Base-by-base conservation (phyloP, 2,888 invertebrate species). In the Amiota communis region DNA sequence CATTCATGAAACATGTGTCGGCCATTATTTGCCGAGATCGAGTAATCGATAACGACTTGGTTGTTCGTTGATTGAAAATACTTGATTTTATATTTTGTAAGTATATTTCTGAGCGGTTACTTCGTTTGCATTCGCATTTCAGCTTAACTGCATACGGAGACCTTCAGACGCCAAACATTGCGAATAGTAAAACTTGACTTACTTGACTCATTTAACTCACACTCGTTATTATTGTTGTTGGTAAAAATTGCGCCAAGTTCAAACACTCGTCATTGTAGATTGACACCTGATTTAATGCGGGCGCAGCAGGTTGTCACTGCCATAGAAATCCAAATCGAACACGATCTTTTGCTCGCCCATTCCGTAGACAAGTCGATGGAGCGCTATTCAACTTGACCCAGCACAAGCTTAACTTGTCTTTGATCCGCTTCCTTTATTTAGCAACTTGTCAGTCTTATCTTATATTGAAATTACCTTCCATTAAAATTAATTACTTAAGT, bases 101-200 rank as follows among this genome's bases (percentile, higher is more conserved):
- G 11, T n/a, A 8, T 70, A 17, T 71, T 76, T 80, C 82, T 63
- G 12, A 2, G 10, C 13, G 6, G 2, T 36, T 36, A 46, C 46
- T n/a, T 12, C n/a, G 79, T 82, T 85, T 82, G 85, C 84, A 83
- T 79, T 83, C 84, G 81, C 85, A 82, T 85, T 80, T 84, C 85
- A 82, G 82, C 82, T 85, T 75, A 79, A 75, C 82, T 76, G 75
- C 61, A 57, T 64, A 79, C 83, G 83, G 85, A 83, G 83, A 83
- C 83, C 83, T 85, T 83, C 86, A 83, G 83, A 83, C 83, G 83
- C 83, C 83, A 83, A 83, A 83, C 83, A 85, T 84, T 85, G 83
- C 83, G 83, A 85, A 85, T 79, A 84, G 81, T 53, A 13, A 51
- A 59, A 17, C 23, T 59, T 20, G 20, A 12, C 51, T 23, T 51